phyloP scores from a whole-genome alignment of 2,113 vertebrate species.

The Solea solea region DNA sequence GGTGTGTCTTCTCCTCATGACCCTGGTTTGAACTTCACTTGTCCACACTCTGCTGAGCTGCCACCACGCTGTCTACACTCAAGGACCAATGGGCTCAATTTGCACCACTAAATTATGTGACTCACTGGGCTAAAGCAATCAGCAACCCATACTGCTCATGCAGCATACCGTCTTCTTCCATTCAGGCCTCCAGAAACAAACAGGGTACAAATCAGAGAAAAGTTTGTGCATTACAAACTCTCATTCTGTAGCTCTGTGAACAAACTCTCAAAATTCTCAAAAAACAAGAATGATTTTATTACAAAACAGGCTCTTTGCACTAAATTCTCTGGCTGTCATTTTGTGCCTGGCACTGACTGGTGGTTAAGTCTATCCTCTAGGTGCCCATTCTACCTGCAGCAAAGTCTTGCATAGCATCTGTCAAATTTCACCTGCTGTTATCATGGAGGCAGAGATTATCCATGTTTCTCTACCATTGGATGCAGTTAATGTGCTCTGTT shows the following conservation, averaged over 20 bases:
- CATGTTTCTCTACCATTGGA: constrained; percentile 1
- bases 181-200: not conserved
- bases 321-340: constrained; percentile 11
- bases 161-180: not conserved
- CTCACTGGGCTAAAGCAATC: constrained; percentile 32
- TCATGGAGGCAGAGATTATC: not conserved
- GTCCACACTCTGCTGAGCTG: constrained; percentile 12
- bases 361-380: constrained; percentile 1
- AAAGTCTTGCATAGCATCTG: constrained; percentile 22
- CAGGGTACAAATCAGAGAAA: not conserved
- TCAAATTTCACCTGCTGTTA: constrained; percentile 18
- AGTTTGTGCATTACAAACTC: not conserved
- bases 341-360: constrained; percentile 10
- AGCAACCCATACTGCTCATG: not conserved
- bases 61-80: constrained; percentile 9
- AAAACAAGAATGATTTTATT: not conserved
- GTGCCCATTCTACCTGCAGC: constrained; percentile 17
- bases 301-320: not conserved
- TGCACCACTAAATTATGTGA: constrained; percentile 29
- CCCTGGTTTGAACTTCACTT: constrained; percentile 42
- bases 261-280: not conserved
- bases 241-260: not conserved
- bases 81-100: constrained; percentile 36
- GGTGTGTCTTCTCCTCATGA: constrained; percentile 15
- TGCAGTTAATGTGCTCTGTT: not conserved